These are phyloP conservation scores for Podotricha telesiphe DNA, from an alignment of 2,888 invertebrate genomes.

Conservation along the genomic window DNA sequence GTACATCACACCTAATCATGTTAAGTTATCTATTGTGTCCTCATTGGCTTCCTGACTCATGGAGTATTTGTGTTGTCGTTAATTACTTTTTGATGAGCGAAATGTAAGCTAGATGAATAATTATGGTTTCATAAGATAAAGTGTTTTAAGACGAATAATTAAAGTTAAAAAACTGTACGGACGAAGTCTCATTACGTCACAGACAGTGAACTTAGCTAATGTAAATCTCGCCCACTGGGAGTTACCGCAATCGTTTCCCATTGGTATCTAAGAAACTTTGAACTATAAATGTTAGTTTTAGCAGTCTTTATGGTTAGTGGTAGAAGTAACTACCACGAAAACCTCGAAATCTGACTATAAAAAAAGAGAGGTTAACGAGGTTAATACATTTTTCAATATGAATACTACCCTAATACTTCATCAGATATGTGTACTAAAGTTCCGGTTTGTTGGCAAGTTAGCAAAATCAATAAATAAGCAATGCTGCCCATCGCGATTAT, in stretches of 20 bases:
- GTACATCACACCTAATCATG: slow-evolving; percentile 14
- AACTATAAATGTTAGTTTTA: background rate
- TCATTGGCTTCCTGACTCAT: slow-evolving; percentile 46
- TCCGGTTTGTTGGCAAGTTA: slow-evolving; percentile 28
- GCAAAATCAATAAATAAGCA: slow-evolving; percentile 40
- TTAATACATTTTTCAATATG: background rate
- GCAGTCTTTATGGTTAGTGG: background rate
- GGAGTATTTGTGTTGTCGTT: slow-evolving; percentile 61
- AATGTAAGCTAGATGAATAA: slow-evolving; percentile 53
- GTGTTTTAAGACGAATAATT: slow-evolving; percentile 34
- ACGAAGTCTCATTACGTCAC: slow-evolving; percentile 23
- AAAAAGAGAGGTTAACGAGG: too few relatives aligned
- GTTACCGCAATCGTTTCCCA: slow-evolving; percentile 17
- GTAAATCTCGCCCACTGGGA: background rate
- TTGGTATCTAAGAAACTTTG: slow-evolving; percentile 7
- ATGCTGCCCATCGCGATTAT: slow-evolving; percentile 38
- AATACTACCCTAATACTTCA: background rate
- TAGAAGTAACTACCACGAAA: background rate
- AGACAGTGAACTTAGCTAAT: slow-evolving; percentile 18
- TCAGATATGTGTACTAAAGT: slow-evolving; percentile 15
- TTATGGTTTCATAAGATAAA: slow-evolving; percentile 49
- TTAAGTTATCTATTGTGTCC: slow-evolving; percentile 27
- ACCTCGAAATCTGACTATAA: too few relatives aligned
- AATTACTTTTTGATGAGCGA: slow-evolving; percentile 75
- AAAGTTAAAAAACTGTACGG: slow-evolving; percentile 13